Evolutionary conservation across 2,888 invertebrate species (phyloP).

Genomic region (Taphrorychus bicolor): DNA sequence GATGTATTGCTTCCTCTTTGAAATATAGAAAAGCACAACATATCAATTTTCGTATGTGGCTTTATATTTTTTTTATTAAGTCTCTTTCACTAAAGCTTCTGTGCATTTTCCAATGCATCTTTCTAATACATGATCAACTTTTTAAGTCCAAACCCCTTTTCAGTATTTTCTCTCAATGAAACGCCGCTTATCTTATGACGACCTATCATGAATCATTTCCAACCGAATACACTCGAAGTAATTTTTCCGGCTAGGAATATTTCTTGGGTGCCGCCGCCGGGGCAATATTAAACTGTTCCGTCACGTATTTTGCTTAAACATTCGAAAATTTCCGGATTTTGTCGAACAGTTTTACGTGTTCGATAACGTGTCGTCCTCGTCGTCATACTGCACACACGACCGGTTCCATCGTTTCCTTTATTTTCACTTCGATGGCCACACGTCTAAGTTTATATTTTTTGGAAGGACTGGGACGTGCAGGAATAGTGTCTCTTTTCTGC

Average conservation of each 20-base stretch:
- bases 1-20: too few relatives aligned
- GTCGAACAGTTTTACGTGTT: conserved; percentile 29
- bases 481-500: background rate
- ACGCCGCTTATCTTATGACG: background rate
- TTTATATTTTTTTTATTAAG: too few relatives aligned
- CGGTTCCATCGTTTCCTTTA: conserved; percentile 23
- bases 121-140: too few relatives aligned
- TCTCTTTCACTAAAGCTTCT: too few relatives aligned
- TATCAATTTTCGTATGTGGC: too few relatives aligned
- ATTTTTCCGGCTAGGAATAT: conserved; percentile 23
- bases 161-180: background rate
- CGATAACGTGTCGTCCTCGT: conserved; percentile 18
- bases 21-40: too few relatives aligned
- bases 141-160: too few relatives aligned
- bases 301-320: conserved; percentile 36
- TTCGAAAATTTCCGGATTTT: conserved; percentile 31
- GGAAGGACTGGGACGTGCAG: background rate
- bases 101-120: too few relatives aligned
- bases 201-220: conserved; percentile 8
- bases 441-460: conserved; percentile 14
- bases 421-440: conserved; percentile 17
- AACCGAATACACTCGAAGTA: conserved; percentile 4
- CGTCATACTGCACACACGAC: conserved; percentile 31
- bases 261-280: conserved; percentile 5
- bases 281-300: conserved; percentile 21